Evolutionary conservation across 2,888 invertebrate species (phyloP).

Genomic region (Drosophila paranaensis): DNA sequence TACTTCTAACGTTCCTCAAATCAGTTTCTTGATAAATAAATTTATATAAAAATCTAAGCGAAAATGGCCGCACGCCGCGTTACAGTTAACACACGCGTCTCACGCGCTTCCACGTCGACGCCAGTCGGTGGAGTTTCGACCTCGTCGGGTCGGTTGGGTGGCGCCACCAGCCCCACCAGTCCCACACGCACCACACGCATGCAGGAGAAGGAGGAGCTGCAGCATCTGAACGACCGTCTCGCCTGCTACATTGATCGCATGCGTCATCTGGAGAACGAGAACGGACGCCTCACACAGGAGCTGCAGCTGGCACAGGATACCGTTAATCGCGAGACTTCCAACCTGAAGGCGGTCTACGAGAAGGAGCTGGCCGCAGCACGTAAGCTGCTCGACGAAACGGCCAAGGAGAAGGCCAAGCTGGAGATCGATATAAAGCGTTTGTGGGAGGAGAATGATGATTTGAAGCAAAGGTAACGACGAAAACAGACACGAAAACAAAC

Average conservation of each 20-base stretch:
- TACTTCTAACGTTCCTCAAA: slow-evolving; percentile 54
- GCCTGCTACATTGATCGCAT: slow-evolving; percentile 98
- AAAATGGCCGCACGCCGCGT: slow-evolving; percentile 82
- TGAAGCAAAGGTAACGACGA: slow-evolving; percentile 88
- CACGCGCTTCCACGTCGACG: slow-evolving; percentile 82
- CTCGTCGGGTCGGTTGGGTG: slow-evolving; percentile 55
- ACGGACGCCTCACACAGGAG: slow-evolving; percentile 92
- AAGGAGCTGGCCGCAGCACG: slow-evolving; percentile 96
- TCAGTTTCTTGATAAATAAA: slow-evolving; percentile 9
- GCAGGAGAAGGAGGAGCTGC: slow-evolving; percentile 97
- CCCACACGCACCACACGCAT: slow-evolving; percentile 95
- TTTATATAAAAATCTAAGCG: slow-evolving; percentile 10
- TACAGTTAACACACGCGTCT: slow-evolving; percentile 78
- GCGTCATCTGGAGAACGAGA: slow-evolving; percentile 96
- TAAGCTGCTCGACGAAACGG: slow-evolving; percentile 95
- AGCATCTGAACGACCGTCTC: slow-evolving; percentile 97
- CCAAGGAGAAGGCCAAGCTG: slow-evolving; percentile 96
- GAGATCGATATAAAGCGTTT: slow-evolving; percentile 96
- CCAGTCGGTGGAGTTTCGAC: slow-evolving; percentile 72
- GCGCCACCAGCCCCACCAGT: slow-evolving; percentile 88
- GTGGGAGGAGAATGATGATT: slow-evolving; percentile 94
- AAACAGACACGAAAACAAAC: slow-evolving; percentile 14
- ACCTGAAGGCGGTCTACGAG: slow-evolving; percentile 96
- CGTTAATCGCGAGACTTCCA: slow-evolving; percentile 94
- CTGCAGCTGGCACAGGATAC: slow-evolving; percentile 94